phyloP scores from a whole-genome alignment of 2,797 vertebrate species.

The Sebastiscus tertius region DNA sequence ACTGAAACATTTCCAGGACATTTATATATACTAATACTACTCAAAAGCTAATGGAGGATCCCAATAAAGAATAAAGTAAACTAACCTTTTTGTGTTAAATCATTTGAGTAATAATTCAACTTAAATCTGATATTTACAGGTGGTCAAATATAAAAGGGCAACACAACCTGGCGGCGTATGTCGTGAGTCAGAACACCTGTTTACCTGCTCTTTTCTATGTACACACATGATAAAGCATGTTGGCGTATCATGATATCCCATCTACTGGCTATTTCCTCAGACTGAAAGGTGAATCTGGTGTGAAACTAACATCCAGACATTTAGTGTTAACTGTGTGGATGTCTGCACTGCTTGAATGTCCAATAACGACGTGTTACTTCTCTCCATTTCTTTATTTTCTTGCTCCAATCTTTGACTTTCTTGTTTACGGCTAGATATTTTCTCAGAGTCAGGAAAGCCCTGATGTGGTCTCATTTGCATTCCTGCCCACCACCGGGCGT shows the following conservation, averaged over 20 bases:
- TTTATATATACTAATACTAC: too few species aligned
- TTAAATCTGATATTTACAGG: not conserved
- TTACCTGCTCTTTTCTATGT: not conserved
- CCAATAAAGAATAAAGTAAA: too few species aligned
- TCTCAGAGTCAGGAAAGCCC: not conserved
- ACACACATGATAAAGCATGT: not conserved
- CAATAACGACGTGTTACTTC: too few species aligned
- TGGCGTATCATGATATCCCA: not conserved
- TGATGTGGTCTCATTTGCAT: constrained; percentile 54
- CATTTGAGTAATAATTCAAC: too few species aligned
- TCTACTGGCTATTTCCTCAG: not conserved
- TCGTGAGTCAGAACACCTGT: not conserved
- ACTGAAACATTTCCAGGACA: too few species aligned
- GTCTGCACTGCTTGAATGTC: not conserved
- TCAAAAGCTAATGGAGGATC: too few species aligned
- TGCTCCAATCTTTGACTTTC: constrained; percentile 3
- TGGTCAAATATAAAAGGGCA: not conserved
- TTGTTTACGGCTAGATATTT: not conserved
- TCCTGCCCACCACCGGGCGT: constrained; percentile 32
- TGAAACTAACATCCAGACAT: not conserved
- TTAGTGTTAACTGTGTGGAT: not conserved
- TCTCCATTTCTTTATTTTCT: not conserved
- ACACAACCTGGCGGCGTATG: not conserved
- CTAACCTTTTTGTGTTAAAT: too few species aligned
- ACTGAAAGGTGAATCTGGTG: not conserved